phyloP scores from a whole-genome alignment of 2,113 vertebrate genomes.

The Melanerpes aurifrons region DNA sequence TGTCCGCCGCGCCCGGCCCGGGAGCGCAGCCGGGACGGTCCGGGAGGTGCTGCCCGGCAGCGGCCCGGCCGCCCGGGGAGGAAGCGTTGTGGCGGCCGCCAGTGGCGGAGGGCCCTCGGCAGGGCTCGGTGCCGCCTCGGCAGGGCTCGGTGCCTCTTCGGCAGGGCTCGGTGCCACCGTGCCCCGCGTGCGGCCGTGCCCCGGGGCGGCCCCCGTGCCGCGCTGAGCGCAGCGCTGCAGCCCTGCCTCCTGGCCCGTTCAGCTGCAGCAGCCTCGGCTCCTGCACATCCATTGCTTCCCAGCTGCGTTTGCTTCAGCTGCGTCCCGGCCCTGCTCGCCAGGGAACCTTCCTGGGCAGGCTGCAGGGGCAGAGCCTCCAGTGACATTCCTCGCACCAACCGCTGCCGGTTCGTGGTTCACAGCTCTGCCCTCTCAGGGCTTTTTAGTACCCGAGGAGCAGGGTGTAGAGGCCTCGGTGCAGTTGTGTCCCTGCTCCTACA shows the following conservation, averaged over 20 bases:
- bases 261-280: not conserved
- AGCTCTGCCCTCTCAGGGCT: not conserved
- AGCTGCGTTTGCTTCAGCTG: not conserved
- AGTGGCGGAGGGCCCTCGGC: not conserved
- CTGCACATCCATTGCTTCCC: not conserved
- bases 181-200: not conserved
- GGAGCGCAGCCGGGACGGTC: not conserved
- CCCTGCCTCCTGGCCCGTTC: fast-evolving
- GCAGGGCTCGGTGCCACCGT: fast-evolving
- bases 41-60: not conserved
- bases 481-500: not conserved
- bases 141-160: no score
- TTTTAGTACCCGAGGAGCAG: not conserved
- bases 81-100: not conserved
- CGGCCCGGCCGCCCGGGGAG: not conserved
- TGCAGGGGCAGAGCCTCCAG: not conserved
- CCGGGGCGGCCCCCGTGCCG: fast-evolving
- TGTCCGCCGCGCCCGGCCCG: not conserved
- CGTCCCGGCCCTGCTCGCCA: fast-evolving
- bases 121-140: not conserved
- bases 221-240: fast-evolving
- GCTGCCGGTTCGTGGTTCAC: not conserved
- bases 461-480: not conserved
- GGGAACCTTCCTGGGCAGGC: not conserved
- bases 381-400: not conserved